These are phyloP conservation scores for Apis florea DNA, from an alignment of 1,140 invertebrate species.

Conservation along the genomic window DNA sequence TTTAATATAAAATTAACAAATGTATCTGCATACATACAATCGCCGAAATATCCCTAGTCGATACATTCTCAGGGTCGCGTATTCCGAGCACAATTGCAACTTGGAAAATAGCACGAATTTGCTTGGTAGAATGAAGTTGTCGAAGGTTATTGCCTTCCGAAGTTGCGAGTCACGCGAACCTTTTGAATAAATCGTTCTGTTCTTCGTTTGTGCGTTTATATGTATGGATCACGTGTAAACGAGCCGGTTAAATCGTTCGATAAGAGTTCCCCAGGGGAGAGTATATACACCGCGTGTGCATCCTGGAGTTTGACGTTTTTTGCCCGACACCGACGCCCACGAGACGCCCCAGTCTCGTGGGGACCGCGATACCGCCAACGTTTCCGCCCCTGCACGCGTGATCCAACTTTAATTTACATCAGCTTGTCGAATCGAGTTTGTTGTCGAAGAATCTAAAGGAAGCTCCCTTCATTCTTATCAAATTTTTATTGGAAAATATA, in stretches of 20 bases:
- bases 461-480: neutral
- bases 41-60: neutral
- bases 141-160: constrained; percentile 36
- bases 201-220: constrained; percentile 2
- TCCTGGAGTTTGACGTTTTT: constrained; percentile 28
- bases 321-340: constrained; percentile 31
- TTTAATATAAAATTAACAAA: neutral
- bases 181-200: constrained; percentile 51
- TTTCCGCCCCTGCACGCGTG: constrained; percentile 36
- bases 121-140: neutral
- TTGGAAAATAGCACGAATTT: neutral
- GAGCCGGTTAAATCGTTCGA: constrained; percentile 38
- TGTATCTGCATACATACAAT: neutral
- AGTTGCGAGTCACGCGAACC: constrained; percentile 22
- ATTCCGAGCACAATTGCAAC: neutral
- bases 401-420: constrained; percentile 34
- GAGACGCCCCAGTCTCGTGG: constrained; percentile 43
- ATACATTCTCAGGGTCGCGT: neutral
- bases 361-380: constrained; percentile 19
- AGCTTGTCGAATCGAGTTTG: neutral
- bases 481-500: neutral
- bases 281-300: neutral
- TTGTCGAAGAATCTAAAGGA: neutral
- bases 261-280: constrained; percentile 34
- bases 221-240: constrained; percentile 21